phyloP scores from a whole-genome alignment of 2,888 invertebrate genomes.

The Papilio elwesi region DNA sequence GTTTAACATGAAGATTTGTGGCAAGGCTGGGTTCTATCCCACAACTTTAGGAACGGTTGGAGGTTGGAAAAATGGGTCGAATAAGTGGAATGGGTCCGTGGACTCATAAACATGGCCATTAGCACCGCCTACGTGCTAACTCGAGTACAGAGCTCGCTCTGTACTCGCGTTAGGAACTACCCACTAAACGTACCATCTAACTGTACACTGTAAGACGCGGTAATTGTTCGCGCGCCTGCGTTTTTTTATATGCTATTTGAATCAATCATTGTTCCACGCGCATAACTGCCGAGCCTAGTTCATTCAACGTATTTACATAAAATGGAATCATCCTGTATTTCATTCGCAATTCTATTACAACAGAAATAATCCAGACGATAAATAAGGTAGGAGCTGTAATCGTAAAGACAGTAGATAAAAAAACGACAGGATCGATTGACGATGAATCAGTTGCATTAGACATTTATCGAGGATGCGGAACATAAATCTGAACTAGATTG shows the following conservation, averaged over 20 bases:
- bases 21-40: constrained; percentile 11
- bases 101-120: constrained; percentile 49
- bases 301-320: too few relatives aligned
- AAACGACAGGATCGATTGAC: not conserved
- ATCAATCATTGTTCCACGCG: constrained; percentile 8
- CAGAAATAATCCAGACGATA: too few relatives aligned
- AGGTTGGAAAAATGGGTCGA: constrained; percentile 15
- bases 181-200: constrained; percentile 44
- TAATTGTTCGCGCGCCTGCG: constrained; percentile 22
- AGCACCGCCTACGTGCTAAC: constrained; percentile 55
- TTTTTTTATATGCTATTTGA: constrained; percentile 17
- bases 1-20: not conserved
- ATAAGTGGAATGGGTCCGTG: constrained; percentile 39
- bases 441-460: constrained; percentile 54
- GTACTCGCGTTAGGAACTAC: constrained; percentile 47
- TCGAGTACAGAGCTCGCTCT: constrained; percentile 46
- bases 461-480: constrained; percentile 63
- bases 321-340: too few relatives aligned
- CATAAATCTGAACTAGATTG: constrained; percentile 50
- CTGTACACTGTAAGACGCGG: constrained; percentile 15
- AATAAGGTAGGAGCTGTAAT: not conserved
- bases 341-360: too few relatives aligned
- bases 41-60: not conserved
- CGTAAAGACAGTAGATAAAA: not conserved
- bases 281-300: not conserved